These are phyloP conservation scores for Lethrus apterus DNA, from an alignment of 1,140 invertebrate genomes.

Conservation along the genomic window DNA sequence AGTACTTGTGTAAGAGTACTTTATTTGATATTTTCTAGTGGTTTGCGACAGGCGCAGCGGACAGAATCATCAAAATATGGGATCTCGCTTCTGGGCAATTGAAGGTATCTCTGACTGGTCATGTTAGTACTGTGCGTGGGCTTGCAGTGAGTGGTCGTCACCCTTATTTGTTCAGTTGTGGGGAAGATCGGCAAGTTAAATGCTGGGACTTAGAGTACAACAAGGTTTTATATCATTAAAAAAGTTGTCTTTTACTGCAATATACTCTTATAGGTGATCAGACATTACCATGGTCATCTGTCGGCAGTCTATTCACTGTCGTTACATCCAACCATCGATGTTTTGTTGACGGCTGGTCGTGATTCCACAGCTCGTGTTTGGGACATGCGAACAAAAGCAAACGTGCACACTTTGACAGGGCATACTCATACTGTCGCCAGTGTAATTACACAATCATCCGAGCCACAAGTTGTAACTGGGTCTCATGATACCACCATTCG, in stretches of 20 bases:
- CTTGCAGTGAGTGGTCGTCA: slow-evolving; percentile 88
- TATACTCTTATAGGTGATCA: slow-evolving; percentile 53
- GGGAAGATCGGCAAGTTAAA: slow-evolving; percentile 98
- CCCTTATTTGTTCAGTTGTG: slow-evolving; percentile 98
- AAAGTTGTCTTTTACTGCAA: slow-evolving; percentile 1
- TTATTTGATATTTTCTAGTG: slow-evolving; percentile 28
- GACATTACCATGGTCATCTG: slow-evolving; percentile 98
- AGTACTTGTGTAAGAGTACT: slow-evolving; percentile 9
- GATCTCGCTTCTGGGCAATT: slow-evolving; percentile 91
- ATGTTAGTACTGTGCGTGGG: slow-evolving; percentile 95
- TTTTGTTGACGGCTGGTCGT: slow-evolving; percentile 87
- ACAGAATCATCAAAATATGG: slow-evolving; percentile 99
- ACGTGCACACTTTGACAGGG: slow-evolving; percentile 93
- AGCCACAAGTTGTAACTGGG: slow-evolving; percentile 87
- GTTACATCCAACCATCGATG: slow-evolving; percentile 93
- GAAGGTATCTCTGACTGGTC: slow-evolving; percentile 96
- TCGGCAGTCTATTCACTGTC: slow-evolving; percentile 93
- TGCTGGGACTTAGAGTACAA: slow-evolving; percentile 99
- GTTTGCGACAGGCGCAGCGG: slow-evolving; percentile 89
- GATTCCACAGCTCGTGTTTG: slow-evolving; percentile 95
- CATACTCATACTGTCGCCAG: slow-evolving; percentile 97
- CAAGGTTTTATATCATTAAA: slow-evolving; percentile 56
- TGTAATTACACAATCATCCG: slow-evolving; percentile 82
- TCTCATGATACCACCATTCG: slow-evolving; percentile 83
- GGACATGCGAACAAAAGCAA: slow-evolving; percentile 99